phyloP scores from a whole-genome alignment of 2,113 vertebrate genomes.

The Hyaena hyaena region DNA sequence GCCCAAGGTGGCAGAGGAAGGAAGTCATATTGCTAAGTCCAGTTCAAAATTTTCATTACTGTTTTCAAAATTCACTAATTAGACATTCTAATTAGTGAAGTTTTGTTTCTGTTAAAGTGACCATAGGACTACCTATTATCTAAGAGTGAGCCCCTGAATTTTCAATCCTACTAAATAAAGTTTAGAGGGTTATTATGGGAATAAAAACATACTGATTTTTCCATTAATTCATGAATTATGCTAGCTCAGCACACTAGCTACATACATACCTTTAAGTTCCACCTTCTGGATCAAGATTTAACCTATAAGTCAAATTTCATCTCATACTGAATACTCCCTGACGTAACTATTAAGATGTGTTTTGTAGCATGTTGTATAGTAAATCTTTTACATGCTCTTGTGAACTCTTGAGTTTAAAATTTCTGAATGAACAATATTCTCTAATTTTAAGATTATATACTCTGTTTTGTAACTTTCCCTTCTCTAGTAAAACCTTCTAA shows the following conservation, averaged over 20 bases:
- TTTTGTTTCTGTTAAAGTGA: neutral
- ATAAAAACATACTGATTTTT: neutral
- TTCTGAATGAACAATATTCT: neutral
- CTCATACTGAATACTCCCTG: neutral
- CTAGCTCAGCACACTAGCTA: neutral
- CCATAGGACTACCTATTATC: neutral
- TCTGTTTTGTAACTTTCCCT: neutral
- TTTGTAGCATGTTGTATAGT: neutral
- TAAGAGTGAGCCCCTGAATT: neutral
- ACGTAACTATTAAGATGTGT: neutral
- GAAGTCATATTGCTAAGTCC: neutral
- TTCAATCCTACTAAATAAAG: neutral
- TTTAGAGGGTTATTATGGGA: neutral
- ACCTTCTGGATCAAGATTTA: neutral
- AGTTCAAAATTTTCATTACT: neutral
- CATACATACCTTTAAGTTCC: neutral
- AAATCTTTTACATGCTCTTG: neutral
- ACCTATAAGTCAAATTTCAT: neutral
- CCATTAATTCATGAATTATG: neutral
- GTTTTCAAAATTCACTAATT: neutral
- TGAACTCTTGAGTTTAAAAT: neutral
- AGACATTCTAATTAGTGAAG: neutral
- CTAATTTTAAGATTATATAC: neutral
- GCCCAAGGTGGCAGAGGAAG: neutral
- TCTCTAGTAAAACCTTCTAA: neutral